Base-by-base conservation (phyloP, 2,113 vertebrate genomes). In the Pogonocichla stellata region DNA sequence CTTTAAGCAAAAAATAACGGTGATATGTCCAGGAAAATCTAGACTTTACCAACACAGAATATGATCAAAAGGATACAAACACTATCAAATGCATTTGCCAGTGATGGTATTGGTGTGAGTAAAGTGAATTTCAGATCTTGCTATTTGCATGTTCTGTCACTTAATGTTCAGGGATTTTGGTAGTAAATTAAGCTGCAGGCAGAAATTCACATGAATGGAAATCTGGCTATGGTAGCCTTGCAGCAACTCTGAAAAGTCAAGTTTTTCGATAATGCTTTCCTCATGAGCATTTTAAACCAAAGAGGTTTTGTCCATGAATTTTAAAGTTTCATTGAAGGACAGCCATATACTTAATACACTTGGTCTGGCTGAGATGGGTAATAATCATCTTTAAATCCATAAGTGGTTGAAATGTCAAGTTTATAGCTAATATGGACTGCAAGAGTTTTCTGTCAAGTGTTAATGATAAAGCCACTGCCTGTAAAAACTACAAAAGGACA, bases 401-500 rank as follows among this genome's bases (percentile, higher is more conserved):
- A 74, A 90, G 82, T 83, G 62, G 69, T 58, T 24, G 62, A 77
- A 84, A 77, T 40, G 10, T 74, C 36, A 93, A 67, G 50, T 80
- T 97, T 92, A 87, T 74, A 88, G 84, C 73, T 58, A 54, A 45
- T 57, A 31, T 62, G 48, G 28, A 80, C 69, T 14, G 0, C 56
- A 60, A 60, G 54, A 80, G 88, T 93, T 93, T 95, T 97, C 89
- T 29, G 4, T 86, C 94, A 92, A 96, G 92, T 80, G 83, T 88
- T 87, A 86, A 93, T 95, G 89, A 79, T 90, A 96, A 97, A 96
- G 86, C 80, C 84, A 62, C 86, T 91, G 95, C 92, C 80, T 69
- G 84, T 88, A 85, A 92, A 88, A 93, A 80, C 93, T 93, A 85
- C 95, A 96, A 97, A 97, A 97, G 95, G 97, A 95, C 91, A 31